Evolutionary conservation across 53 echinoderm and acorn worm species (phyloP), one percentile per base, ranked within the genome.

Genomic region (Patiria pectinifera): DNA sequence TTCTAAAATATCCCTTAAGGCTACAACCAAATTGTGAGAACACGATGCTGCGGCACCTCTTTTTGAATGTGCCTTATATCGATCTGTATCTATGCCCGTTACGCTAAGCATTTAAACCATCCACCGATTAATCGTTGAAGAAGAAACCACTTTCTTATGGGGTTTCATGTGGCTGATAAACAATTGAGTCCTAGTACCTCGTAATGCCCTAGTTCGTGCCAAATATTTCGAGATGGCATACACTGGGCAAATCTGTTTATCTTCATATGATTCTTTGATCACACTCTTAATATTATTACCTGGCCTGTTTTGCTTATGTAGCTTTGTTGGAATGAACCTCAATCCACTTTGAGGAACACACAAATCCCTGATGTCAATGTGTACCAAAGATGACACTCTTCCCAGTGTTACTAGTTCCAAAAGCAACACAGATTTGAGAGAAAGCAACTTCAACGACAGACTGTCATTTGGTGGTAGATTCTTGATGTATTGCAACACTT

Each of bases 291-390:
- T 74, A 2, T 71, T 25, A 44, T 62, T 47, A 3, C 94, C 86
- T 53, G 94, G 94, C 47, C 94, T 91, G 85, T 78, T 69, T 44
- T 94, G 94, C 22, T 91, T 86, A 15, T 61, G 61, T 26, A 86
- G 47, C 22, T 69, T 78, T 22, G 87, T 48, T 13, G 82, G 85
- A 44, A 79, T 48, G 69, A 94, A 91, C 3, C 72, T 91, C 9
- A 85, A 26, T 48, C 71, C 79, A 43, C 80, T 59, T 16, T 76
- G 53, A 4, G 78, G 44, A 19, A 86, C 80, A 15, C 45, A 48
- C 62, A 86, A 18, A 48, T 94, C 77, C 60, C 15, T 75, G 24
- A 88, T 76, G 62, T 83, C 84, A 47, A 87, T 69, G 74, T 86
- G 45, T 2, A 53, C 58, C n/a, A 94, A 69, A 24, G 87, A 91